Evolutionary conservation across 2,113 vertebrate genomes (phyloP), one percentile per base, ranked within the genome.

Genomic region (Trogon surrucura): DNA sequence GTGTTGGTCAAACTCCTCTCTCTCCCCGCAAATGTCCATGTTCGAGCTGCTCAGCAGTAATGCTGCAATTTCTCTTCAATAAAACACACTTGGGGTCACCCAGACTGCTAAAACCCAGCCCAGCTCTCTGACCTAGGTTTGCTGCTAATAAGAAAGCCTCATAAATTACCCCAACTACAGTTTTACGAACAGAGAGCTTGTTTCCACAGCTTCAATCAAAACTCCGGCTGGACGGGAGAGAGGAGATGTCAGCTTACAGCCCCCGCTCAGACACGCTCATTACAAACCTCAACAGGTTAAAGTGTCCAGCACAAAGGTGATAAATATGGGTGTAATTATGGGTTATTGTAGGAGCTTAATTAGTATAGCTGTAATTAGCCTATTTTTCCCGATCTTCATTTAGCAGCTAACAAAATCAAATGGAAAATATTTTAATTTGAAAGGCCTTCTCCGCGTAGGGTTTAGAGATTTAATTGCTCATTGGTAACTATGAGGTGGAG

Each of bases 271-370:
- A 9, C 65, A 2, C 5, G 30, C 89, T 96, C 96, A 97, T 97
- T 88, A 83, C 82, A 86, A 95, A 85, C 88, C 96, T 96, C 97
- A 96, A 95, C 97, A 96, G 97, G 97, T 98, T 97, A 97, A 97
- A 97, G 97, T 98, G 97, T 95, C 96, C 97, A 80, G 98, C 96
- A 97, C 89, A 96, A 92, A 93, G 96, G 96, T 96, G 96, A 97
- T 97, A 97, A 98, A 96, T 75, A 78, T 44, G 94, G 88, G 54
- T 92, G 75, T 96, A 96, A 97, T 98, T 97, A 98, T 93, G 95
- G 93, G 85, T 96, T 96, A 96, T 97, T 97, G 90, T 96, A 86
- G 95, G 69, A 75, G 91, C 91, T 97, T 97, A 96, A 97, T 97
- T 97, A 97, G 92, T 73, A 89, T 71, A 93, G 94, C 94, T 72